Conservation (phyloP, 2,888 invertebrate species). For the Drosophila mimetica region DNA sequence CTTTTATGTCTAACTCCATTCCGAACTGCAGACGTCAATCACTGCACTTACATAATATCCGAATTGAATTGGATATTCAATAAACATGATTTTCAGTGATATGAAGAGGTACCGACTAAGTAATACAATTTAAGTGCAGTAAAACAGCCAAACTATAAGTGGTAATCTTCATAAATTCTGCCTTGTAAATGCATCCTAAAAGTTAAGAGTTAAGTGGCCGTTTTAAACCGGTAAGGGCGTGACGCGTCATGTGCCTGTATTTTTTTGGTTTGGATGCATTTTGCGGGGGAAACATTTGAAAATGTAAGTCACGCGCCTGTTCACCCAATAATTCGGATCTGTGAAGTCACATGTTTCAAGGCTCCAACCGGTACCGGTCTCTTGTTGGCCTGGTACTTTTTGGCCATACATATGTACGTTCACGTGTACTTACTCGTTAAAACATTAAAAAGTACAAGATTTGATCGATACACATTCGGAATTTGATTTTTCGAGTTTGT, state of each 20-base stretch:
- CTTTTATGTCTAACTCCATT: slow-evolving; percentile 21
- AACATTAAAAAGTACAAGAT: slow-evolving; percentile 16
- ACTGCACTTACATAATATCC: slow-evolving; percentile 4
- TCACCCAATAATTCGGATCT: slow-evolving; percentile 26
- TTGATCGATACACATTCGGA: slow-evolving; percentile 12
- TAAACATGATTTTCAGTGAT: neutral
- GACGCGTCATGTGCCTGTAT: neutral
- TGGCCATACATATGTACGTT: slow-evolving; percentile 12
- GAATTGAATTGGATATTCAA: slow-evolving; percentile 4
- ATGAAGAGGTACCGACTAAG: slow-evolving; percentile 14
- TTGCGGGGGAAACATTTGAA: slow-evolving; percentile 9
- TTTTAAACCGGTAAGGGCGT: slow-evolving; percentile 30
- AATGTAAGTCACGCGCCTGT: slow-evolving; percentile 44
- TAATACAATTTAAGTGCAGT: neutral
- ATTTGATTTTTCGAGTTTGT: slow-evolving; percentile 31
- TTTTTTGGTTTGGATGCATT: neutral
- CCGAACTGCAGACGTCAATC: slow-evolving; percentile 13
- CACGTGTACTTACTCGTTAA: slow-evolving; percentile 16
- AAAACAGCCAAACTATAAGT: slow-evolving; percentile 3
- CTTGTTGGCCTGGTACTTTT: slow-evolving; percentile 2
- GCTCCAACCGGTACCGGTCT: slow-evolving; percentile 45
- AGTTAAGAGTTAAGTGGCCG: slow-evolving; percentile 1
- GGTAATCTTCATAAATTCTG: slow-evolving; percentile 26
- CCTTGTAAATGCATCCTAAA: slow-evolving; percentile 17
- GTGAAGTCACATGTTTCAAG: slow-evolving; percentile 39